Evolutionary conservation across 1,140 invertebrate genomes (phyloP), one percentile per base, ranked within the genome.

Genomic region (Aphis craccivora): DNA sequence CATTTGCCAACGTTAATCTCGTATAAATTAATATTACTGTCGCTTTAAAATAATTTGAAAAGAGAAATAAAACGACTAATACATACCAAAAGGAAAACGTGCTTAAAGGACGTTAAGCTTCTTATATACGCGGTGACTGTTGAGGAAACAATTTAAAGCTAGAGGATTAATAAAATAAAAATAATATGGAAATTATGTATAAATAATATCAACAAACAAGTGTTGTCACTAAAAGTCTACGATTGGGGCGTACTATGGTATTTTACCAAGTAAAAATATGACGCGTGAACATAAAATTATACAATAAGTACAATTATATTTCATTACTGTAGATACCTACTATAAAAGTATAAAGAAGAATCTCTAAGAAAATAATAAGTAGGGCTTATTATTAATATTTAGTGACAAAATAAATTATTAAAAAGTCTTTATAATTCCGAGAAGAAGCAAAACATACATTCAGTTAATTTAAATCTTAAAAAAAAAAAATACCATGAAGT

Each of bases 1-100:
- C 81, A 84, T 93, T 93, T 83, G 91, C 40, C 76, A 92, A 84
- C 81, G 48, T 93, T 93, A 84, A 93, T 93, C 91, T 84, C 81
- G 37, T 93, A 86, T 93, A 93, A 93, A 93, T 93, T 93, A 93
- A 84, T 93, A 93, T 83, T 93, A 84, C 91, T 86, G 91, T 93
- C 81, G 35, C 60, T 51, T 92, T 92, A 93, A 93, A 93, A 93
- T 53, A 93, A 91, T 91, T 91, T 45, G n/a, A 23, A 30, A 51
- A 86, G n/a, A 23, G 40, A 40, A 86, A 93, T 43, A 40, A 84
- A 53, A 67, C 55, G 37, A 90, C 40, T 43, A 86, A 93, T 92
- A 48, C 90, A 81, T 76, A 53, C 45, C 43, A 22, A 18, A 2
- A 51, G 37, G 88, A 23, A 55, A 89, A 37, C 55, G 67, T 76